Evolutionary conservation across 2,888 invertebrate species (phyloP), one percentile per base, ranked within the genome.

Genomic region (Bombylius major): DNA sequence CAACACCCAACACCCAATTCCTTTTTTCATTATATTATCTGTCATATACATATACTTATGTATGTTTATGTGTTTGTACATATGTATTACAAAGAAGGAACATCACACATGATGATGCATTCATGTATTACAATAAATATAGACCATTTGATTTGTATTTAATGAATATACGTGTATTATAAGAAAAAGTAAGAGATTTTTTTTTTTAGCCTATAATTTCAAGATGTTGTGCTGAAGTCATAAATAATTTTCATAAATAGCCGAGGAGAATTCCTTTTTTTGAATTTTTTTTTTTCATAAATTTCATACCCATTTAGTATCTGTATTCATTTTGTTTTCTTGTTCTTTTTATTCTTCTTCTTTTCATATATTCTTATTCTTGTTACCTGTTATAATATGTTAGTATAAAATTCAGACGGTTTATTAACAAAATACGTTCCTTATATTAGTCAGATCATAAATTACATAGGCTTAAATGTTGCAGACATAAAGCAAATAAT

Each of bases 401-500:
- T 36, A 36, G 8, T 42, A 42, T 11, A 42, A 11, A 42, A 55
- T 55, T 44, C 57, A 51, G 54, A 50, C 50, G 51, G 53, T 59
- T 59, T 59, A 59, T 59, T 59, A 59, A 58, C 59, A 58, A 58
- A 59, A 56, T 49, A 13, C 51, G 48, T 54, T 59, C 52, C 55
- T 48, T 50, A 57, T 58, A 59, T 59, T 59, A 57, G 58, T 48
- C 53, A 52, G 50, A 53, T 50, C 49, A 59, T 59, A 59, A 59
- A 59, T 59, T 57, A 59, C 50, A 53, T 54, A 44, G 48, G 57
- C 58, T 59, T 59, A 59, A 59, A 59, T 56, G 59, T 55, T 59
- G 59, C 59, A 59, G 59, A 59, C 59, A 59, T 59, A 59, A 59
- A 58, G 59, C 54, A 59, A 59, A 59, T 59, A 59, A 59, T 59